phyloP scores from a whole-genome alignment of 1,140 invertebrate species.

The Camponotus floridanus region DNA sequence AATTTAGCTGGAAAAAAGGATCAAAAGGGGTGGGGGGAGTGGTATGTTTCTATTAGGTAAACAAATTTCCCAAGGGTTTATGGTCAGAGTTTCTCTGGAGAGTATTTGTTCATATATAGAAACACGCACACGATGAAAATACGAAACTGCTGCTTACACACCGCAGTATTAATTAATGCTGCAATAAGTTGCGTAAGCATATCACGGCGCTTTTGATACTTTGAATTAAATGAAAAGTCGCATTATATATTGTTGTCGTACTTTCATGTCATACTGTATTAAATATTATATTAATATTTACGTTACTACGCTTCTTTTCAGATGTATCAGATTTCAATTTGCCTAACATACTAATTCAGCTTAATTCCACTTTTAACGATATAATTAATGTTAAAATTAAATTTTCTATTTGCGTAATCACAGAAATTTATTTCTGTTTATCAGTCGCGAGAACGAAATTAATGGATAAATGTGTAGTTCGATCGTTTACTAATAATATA shows the following conservation, averaged over 20 bases:
- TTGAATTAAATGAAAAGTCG: conserved; percentile 42
- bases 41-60: neutral
- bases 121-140: neutral
- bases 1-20: conserved; percentile 1
- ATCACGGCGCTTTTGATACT: neutral
- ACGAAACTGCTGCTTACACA: conserved; percentile 24
- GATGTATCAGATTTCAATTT: neutral
- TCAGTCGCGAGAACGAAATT: too few species aligned
- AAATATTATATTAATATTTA: conserved; percentile 5
- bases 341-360: too few species aligned
- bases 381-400: too few species aligned
- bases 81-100: neutral
- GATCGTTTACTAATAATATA: too few species aligned
- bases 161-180: conserved; percentile 37
- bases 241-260: conserved; percentile 1
- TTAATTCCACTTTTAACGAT: too few species aligned
- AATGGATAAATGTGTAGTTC: too few species aligned
- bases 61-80: conserved; percentile 53
- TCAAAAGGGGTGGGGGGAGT: neutral
- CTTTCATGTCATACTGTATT: neutral
- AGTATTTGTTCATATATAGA: neutral
- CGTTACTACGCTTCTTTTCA: neutral
- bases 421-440: too few species aligned
- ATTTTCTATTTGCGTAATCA: too few species aligned
- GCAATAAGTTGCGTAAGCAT: conserved; percentile 22